phyloP scores from a whole-genome alignment of 2,888 invertebrate genomes.

The Lymantria dispar region DNA sequence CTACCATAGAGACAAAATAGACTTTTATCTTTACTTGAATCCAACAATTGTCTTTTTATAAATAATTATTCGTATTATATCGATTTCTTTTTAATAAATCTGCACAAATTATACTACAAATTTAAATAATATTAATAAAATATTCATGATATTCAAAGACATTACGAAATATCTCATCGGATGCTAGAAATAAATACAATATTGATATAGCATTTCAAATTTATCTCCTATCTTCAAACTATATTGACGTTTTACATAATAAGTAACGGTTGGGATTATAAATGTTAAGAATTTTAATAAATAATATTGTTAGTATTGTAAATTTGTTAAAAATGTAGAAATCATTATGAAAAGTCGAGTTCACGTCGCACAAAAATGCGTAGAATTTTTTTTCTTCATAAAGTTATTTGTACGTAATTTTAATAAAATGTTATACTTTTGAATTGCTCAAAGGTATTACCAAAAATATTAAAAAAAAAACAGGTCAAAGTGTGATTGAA shows the following conservation, averaged over 20 bases:
- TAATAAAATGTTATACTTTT: conserved; percentile 12
- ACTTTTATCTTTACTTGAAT: too few species aligned
- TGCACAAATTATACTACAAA: too few species aligned
- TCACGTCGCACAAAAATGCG: conserved; percentile 72
- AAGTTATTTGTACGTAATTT: conserved; percentile 1
- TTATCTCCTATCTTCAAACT: conserved; percentile 23
- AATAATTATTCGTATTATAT: too few species aligned
- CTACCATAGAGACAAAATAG: too few species aligned
- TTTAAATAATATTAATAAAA: too few species aligned
- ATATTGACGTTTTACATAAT: conserved; percentile 61
- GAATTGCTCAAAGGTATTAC: conserved; percentile 31
- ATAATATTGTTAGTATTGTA: conserved; percentile 44
- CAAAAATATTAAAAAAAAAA: conserved; percentile 3
- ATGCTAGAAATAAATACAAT: too few species aligned
- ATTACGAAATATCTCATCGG: too few species aligned
- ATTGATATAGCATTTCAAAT: conserved; percentile 20
- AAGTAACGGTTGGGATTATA: conserved; percentile 50
- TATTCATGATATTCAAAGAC: too few species aligned
- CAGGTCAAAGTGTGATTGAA: conserved; percentile 6
- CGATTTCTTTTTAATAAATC: too few species aligned
- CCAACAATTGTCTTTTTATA: too few species aligned
- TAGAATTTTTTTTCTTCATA: conserved; percentile 39
- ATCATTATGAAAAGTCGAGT: conserved; percentile 61
- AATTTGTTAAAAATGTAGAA: conserved; percentile 62
- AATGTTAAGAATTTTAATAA: conserved; percentile 51